phyloP scores from a whole-genome alignment of 2,113 vertebrate species.

The Pseudopodoces humilis region DNA sequence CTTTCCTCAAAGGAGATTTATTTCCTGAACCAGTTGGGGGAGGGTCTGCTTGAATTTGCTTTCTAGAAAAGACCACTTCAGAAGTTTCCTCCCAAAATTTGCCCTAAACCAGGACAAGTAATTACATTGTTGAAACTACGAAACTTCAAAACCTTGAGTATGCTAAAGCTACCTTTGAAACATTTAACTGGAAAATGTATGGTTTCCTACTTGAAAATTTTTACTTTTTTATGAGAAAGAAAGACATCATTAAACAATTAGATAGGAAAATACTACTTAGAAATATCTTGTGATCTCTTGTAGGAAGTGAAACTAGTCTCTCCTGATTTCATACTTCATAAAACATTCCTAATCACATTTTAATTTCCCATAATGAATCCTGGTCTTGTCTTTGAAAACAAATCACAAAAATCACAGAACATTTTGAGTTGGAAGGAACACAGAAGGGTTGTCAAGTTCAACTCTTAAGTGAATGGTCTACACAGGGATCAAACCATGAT shows the following conservation, averaged over 20 bases:
- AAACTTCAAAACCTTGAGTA: neutral
- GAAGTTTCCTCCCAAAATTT: neutral
- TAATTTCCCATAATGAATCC: neutral
- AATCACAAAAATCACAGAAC: neutral
- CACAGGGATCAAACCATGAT: neutral
- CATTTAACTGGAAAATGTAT: neutral
- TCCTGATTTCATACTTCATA: neutral
- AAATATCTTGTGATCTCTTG: neutral
- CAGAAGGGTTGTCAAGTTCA: fast-evolving
- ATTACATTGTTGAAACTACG: neutral
- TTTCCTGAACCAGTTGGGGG: fast-evolving
- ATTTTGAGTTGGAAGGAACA: neutral
- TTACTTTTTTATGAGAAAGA: neutral
- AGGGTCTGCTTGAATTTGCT: neutral
- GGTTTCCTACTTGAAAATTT: neutral
- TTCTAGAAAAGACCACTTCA: neutral
- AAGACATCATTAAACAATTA: neutral
- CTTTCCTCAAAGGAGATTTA: neutral
- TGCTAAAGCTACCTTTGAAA: neutral
- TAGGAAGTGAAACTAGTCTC: neutral
- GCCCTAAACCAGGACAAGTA: neutral
- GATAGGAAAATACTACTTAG: neutral
- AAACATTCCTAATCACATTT: neutral
- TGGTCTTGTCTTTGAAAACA: neutral
- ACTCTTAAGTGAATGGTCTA: neutral